phyloP scores from a whole-genome alignment of 2,888 invertebrate species.

The Pycnomerus fuliginosus region DNA sequence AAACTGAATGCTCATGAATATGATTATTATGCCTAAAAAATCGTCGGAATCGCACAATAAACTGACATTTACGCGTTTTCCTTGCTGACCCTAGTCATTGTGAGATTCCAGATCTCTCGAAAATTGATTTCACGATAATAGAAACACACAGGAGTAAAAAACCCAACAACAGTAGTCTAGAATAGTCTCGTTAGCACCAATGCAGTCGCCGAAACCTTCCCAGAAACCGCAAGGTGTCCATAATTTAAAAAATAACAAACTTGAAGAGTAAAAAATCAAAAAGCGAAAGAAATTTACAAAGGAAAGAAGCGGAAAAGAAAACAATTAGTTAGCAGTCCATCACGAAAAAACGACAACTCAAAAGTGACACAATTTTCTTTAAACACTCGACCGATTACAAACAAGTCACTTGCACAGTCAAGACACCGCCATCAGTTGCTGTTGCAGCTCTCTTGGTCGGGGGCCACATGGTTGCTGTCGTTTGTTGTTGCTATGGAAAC shows the following conservation, averaged over 20 bases:
- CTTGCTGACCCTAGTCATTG: constrained; percentile 8
- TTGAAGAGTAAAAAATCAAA: too few species aligned
- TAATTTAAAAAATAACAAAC: too few species aligned
- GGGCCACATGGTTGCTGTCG: constrained; percentile 36
- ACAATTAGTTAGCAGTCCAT: constrained; percentile 33
- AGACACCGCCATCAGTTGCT: constrained; percentile 46
- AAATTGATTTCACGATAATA: constrained; percentile 19
- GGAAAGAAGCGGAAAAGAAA: constrained; percentile 29
- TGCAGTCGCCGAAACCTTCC: constrained; percentile 27
- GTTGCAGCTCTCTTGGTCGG: constrained; percentile 44
- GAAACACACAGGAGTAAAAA: constrained; percentile 37
- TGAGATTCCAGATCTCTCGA: constrained; percentile 13
- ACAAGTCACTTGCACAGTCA: constrained; percentile 28
- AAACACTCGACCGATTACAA: constrained; percentile 22
- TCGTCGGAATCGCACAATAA: constrained; percentile 26
- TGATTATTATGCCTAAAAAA: constrained; percentile 27
- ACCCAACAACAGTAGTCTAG: constrained; percentile 34
- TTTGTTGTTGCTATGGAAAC: constrained; percentile 36
- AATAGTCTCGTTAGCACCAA: constrained; percentile 37
- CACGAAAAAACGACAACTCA: constrained; percentile 26
- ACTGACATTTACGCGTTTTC: background rate
- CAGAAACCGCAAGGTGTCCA: constrained; percentile 13
- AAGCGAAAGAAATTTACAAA: too few species aligned
- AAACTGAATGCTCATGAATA: constrained; percentile 31
- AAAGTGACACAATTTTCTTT: constrained; percentile 20